Percentiles rank a stretch among this genome's conserved stretches.
Conservation (phyloP, 2,797 vertebrate species). For the Acanthurus leucopareius region DNA sequence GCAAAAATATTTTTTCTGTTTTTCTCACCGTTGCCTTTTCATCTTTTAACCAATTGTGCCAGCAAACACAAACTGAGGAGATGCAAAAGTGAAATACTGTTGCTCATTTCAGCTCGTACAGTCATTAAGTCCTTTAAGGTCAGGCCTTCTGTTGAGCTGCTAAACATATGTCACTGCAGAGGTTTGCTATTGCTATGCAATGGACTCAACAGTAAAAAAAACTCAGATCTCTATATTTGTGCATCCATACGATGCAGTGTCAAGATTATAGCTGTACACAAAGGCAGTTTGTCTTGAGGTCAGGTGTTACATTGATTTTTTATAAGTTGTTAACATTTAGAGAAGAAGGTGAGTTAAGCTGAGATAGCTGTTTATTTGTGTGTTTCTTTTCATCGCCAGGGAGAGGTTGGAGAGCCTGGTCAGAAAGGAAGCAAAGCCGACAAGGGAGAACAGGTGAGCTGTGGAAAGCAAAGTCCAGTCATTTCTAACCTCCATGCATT, state of each 20-base stretch:
- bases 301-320: conserved; percentile 21
- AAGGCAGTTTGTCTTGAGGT: conserved; percentile 11
- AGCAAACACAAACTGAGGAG: conserved; percentile 58
- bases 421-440: conserved; percentile 99
- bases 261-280: conserved; percentile 15
- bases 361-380: conserved; percentile 36
- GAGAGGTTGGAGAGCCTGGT: conserved; percentile 97
- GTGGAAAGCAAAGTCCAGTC: not conserved
- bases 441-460: conserved; percentile 97
- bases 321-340: conserved; percentile 25
- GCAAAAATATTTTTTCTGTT: conserved; percentile 37
- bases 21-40: conserved; percentile 45
- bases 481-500: not conserved
- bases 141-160: conserved; percentile 37
- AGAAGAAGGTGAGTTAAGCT: conserved; percentile 12
- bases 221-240: not conserved
- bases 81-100: conserved; percentile 57
- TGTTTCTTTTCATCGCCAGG: conserved; percentile 83
- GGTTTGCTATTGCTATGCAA: conserved; percentile 7
- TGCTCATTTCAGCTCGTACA: conserved; percentile 53
- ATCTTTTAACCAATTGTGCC: conserved; percentile 61
- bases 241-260: not conserved
- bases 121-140: conserved; percentile 48
- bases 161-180: conserved; percentile 32
- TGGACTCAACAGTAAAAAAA: conserved; percentile 1